A percentile compares a stretch with the other conserved stretches of the same genome.
These are phyloP conservation scores for Torymus auratus DNA, from an alignment of 2,888 invertebrate genomes.

Conservation along the genomic window DNA sequence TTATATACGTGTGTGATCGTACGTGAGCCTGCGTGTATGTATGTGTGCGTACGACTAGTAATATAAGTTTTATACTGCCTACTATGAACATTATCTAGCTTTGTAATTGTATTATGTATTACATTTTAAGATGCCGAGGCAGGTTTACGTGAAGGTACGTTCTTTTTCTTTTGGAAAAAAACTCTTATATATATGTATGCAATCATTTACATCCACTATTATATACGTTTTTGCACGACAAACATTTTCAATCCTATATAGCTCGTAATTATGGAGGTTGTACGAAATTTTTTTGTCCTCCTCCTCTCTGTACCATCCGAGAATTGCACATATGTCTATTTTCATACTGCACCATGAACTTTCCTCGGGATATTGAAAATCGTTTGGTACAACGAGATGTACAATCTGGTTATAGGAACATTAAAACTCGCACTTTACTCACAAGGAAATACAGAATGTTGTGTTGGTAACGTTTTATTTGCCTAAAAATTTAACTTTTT, in stretches of 20 bases:
- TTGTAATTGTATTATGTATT: conserved; percentile 49
- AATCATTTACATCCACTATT: no score
- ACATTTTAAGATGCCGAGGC: conserved; percentile 58
- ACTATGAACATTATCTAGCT: conserved; percentile 22
- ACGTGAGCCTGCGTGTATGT: neutral
- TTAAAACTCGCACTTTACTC: neutral
- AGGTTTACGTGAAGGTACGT: conserved; percentile 58
- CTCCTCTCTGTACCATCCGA: no score
- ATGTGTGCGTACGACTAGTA: neutral
- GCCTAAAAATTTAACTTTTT: no score
- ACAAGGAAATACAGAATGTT: no score
- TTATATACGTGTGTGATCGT: neutral
- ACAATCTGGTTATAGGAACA: no score
- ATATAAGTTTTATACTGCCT: conserved; percentile 23
- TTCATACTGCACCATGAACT: no score
- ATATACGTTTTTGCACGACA: conserved; percentile 9
- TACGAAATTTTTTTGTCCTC: neutral
- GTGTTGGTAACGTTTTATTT: no score
- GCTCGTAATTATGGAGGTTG: neutral
- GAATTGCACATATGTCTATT: no score
- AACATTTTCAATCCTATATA: no score
- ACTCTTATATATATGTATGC: no score
- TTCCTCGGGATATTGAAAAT: neutral
- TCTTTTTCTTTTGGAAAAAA: neutral
- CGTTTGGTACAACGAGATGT: neutral